phyloP scores from a whole-genome alignment of 2,113 vertebrate genomes.

The Gallinago jamesoni region DNA sequence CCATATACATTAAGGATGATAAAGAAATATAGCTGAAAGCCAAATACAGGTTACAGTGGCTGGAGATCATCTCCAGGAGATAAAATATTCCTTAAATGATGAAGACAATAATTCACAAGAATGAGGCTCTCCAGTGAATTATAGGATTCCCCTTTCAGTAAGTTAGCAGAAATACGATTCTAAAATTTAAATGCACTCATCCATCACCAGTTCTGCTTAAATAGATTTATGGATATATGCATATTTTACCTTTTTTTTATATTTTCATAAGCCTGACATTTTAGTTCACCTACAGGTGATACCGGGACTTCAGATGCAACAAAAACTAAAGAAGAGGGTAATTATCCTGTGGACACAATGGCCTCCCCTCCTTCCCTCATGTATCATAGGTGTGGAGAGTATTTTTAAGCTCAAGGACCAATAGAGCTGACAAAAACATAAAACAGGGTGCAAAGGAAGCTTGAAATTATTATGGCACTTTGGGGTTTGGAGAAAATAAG shows the following conservation, averaged over 20 bases:
- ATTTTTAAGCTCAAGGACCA: neutral
- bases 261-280: conserved; percentile 6
- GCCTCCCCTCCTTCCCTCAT: neutral
- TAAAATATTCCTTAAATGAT: conserved; percentile 58
- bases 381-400: neutral
- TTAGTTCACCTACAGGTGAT: conserved; percentile 9
- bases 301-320: neutral
- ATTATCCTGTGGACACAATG: neutral
- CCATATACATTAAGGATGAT: neutral
- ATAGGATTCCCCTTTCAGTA: conserved; percentile 24
- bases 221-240: conserved; percentile 14
- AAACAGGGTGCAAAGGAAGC: neutral
- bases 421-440: neutral
- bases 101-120: conserved; percentile 55
- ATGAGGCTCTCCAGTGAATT: conserved; percentile 46
- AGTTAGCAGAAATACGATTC: conserved; percentile 12
- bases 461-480: neutral
- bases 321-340: neutral
- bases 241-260: conserved; percentile 28
- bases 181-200: conserved; percentile 33
- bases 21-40: conserved; percentile 52
- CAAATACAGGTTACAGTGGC: conserved; percentile 36
- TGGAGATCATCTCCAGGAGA: conserved; percentile 41
- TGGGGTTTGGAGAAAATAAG: neutral
- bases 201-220: conserved; percentile 37